Evolutionary conservation across 2,888 invertebrate species (phyloP).

Genomic region (Oegoconia quadripuncta): DNA sequence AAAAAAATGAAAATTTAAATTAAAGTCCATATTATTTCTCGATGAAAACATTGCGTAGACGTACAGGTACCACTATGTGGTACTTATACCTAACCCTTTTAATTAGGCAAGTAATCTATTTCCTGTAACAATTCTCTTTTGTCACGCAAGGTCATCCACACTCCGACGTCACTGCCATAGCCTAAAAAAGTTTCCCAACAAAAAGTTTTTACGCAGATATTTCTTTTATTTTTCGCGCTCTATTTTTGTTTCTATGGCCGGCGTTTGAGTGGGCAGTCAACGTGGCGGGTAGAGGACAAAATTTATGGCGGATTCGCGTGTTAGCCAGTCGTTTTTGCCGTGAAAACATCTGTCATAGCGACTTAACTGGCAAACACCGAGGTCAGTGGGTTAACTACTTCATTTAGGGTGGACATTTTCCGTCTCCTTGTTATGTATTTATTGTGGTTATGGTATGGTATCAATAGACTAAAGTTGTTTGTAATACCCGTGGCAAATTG

Average conservation of each 20-base stretch:
- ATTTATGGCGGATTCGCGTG: constrained; percentile 56
- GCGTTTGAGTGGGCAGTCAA: too few species aligned
- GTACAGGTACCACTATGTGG: too few species aligned
- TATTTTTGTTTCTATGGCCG: constrained; percentile 14
- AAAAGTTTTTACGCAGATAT: constrained; percentile 1
- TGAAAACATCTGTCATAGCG: constrained; percentile 63
- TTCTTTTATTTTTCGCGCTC: not conserved
- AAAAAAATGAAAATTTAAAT: too few species aligned
- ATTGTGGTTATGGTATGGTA: constrained; percentile 29
- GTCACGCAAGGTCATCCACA: constrained; percentile 53
- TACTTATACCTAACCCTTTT: constrained; percentile 30
- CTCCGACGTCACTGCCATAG: constrained; percentile 22
- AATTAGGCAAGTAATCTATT: constrained; percentile 37
- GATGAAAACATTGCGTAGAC: too few species aligned
- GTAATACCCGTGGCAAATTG: too few species aligned
- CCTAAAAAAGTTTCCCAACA: constrained; percentile 8
- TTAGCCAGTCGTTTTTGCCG: constrained; percentile 43
- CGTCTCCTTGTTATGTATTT: constrained; percentile 33
- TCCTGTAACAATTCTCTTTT: constrained; percentile 34
- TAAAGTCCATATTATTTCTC: too few species aligned
- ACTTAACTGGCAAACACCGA: constrained; percentile 35
- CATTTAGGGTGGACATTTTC: constrained; percentile 36
- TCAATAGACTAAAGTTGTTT: not conserved
- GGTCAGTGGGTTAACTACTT: constrained; percentile 62
- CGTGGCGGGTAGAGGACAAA: constrained; percentile 27